Evolutionary conservation across 2,797 vertebrate species (phyloP).

Genomic region (Crenichthys baileyi): DNA sequence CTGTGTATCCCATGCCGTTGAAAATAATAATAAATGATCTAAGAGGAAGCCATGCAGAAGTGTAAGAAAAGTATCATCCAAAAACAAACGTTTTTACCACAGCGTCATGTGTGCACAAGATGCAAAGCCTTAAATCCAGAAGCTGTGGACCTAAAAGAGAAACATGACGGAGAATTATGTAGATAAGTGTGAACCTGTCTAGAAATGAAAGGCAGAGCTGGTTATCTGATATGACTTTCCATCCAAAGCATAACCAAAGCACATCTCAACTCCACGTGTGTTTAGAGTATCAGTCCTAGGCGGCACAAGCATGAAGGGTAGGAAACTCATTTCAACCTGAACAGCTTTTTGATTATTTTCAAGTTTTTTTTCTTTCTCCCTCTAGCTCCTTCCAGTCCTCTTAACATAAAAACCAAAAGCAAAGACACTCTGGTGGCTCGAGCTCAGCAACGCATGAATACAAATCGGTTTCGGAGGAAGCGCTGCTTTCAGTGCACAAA

Average conservation of each 20-base stretch:
- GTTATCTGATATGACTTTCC: slow-evolving; percentile 73
- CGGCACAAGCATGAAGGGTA: slow-evolving; percentile 49
- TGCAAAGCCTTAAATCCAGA: slow-evolving; percentile 38
- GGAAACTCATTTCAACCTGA: slow-evolving; percentile 72
- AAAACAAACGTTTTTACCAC: slow-evolving; percentile 47
- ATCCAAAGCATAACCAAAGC: slow-evolving; percentile 65
- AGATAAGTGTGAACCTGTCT: slow-evolving; percentile 69
- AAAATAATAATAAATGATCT: slow-evolving; percentile 20
- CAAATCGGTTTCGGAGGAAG: slow-evolving; percentile 61
- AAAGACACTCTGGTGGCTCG: slow-evolving; percentile 52
- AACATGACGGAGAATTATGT: slow-evolving; percentile 61
- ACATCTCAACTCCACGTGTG: slow-evolving; percentile 64
- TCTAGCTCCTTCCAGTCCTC: slow-evolving; percentile 43
- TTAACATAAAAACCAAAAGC: slow-evolving; percentile 62
- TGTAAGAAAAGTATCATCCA: slow-evolving; percentile 35
- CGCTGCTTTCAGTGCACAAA: slow-evolving; percentile 52
- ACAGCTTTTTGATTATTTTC: slow-evolving; percentile 74
- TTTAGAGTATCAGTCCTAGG: slow-evolving; percentile 68
- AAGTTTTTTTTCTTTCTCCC: slow-evolving; percentile 17
- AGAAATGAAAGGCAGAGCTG: slow-evolving; percentile 61
- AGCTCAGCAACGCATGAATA: slow-evolving; percentile 67
- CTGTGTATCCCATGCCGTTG: slow-evolving; percentile 14
- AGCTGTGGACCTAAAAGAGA: slow-evolving; percentile 57
- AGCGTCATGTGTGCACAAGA: slow-evolving; percentile 44
- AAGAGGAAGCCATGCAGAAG: slow-evolving; percentile 17